A percentile compares a stretch with the other conserved stretches of the same genome.
These are phyloP conservation scores for Pseudocheirus occidentalis DNA, from an alignment of 2,797 vertebrate species.

Conservation along the genomic window DNA sequence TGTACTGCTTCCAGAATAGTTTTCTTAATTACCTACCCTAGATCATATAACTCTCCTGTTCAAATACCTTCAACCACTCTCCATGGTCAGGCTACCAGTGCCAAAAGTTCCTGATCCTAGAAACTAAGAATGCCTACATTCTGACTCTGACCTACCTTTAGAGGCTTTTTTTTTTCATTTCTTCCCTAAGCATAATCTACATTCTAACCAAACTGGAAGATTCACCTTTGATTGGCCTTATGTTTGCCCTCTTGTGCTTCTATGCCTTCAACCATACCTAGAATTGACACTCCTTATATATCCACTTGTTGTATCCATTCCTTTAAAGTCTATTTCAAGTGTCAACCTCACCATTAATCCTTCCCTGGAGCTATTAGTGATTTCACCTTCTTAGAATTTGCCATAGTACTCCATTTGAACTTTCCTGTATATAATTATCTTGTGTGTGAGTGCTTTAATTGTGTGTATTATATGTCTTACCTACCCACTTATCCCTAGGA, in stretches of 20 bases:
- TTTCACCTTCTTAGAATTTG: not conserved
- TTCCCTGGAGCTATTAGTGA: not conserved
- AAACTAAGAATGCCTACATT: not conserved
- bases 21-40: constrained; percentile 9
- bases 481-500: not conserved
- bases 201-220: not conserved
- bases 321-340: not conserved
- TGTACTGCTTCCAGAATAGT: constrained; percentile 16
- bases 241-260: not conserved
- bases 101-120: not conserved
- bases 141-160: not conserved
- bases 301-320: not conserved
- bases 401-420: not conserved
- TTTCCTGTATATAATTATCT: not conserved
- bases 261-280: not conserved
- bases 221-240: not conserved
- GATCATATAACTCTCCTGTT: not conserved
- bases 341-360: not conserved
- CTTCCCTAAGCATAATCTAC: not conserved
- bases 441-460: not conserved
- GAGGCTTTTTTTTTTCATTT: not conserved
- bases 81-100: not conserved
- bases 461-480: not conserved
- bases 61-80: constrained; percentile 39
- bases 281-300: not conserved